Percentiles rank a stretch among this genome's conserved stretches.
These are phyloP conservation scores for Lutraria lutraria DNA, from an alignment of 2,888 invertebrate species.

Conservation along the genomic window DNA sequence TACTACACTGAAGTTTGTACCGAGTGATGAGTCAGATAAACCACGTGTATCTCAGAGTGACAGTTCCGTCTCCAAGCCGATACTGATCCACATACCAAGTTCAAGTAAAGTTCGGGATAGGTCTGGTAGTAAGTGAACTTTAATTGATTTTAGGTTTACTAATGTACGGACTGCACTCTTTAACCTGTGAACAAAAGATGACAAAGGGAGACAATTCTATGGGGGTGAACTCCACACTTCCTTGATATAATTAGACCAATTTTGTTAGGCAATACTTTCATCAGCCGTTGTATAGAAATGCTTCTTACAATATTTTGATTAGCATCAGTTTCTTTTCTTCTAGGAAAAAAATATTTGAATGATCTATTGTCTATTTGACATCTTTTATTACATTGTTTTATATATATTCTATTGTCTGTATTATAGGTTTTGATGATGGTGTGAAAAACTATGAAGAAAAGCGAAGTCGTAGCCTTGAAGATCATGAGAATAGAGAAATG, in stretches of 20 bases:
- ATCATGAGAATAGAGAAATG: conserved; percentile 64
- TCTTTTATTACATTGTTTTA: neutral
- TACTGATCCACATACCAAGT: conserved; percentile 12
- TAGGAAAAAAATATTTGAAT: neutral
- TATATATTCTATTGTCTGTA: neutral
- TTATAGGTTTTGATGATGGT: conserved; percentile 55
- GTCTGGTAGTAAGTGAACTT: conserved; percentile 47
- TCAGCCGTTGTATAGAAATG: too few species aligned
- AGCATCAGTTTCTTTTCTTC: neutral
- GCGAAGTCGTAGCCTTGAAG: conserved; percentile 82
- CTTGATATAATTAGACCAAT: too few species aligned
- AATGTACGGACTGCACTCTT: too few species aligned
- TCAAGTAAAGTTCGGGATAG: conserved; percentile 19
- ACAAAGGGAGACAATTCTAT: too few species aligned
- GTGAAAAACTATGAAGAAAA: conserved; percentile 78
- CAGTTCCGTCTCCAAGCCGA: conserved; percentile 38
- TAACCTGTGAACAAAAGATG: too few species aligned
- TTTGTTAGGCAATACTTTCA: too few species aligned
- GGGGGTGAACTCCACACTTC: too few species aligned
- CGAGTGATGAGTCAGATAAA: neutral
- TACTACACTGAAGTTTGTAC: conserved; percentile 10
- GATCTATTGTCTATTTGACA: neutral
- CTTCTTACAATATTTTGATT: too few species aligned
- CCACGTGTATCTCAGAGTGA: conserved; percentile 5
- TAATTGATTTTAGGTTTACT: too few species aligned